Evolutionary conservation across 2,888 invertebrate genomes (phyloP).

Genomic region (Drosophila sordidapex): DNA sequence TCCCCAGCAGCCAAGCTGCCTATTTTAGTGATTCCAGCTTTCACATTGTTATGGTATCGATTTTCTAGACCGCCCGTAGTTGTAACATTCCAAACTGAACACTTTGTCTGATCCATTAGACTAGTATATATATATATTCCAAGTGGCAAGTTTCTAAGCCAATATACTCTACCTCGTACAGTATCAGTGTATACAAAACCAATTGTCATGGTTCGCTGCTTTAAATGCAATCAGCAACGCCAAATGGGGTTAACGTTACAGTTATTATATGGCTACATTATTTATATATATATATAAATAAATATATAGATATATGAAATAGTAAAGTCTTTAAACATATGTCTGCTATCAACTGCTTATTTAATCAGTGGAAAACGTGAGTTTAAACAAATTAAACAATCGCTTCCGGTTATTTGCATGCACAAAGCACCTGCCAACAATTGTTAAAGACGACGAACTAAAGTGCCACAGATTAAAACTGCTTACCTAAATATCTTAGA

Average conservation of each 20-base stretch:
- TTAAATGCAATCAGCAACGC: conserved; percentile 27
- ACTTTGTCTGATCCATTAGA: background rate
- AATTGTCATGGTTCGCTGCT: conserved; percentile 40
- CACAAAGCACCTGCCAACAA: conserved; percentile 23
- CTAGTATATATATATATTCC: background rate
- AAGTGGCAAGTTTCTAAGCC: too few species aligned
- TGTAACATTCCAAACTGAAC: background rate
- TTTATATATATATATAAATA: background rate
- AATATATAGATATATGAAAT: conserved; percentile 12
- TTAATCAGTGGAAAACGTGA: conserved; percentile 51
- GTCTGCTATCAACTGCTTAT: conserved; percentile 24
- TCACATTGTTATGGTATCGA: background rate
- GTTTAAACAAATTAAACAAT: conserved; percentile 18
- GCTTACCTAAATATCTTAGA: background rate
- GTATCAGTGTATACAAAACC: background rate
- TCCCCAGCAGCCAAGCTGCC: rapidly evolving
- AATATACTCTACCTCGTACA: background rate
- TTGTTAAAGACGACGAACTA: conserved; percentile 12
- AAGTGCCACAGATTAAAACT: background rate
- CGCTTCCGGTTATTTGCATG: conserved; percentile 34
- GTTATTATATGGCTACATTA: background rate
- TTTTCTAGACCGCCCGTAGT: background rate
- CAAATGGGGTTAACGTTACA: conserved; percentile 9
- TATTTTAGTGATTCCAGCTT: background rate
- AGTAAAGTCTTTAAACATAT: conserved; percentile 19